These are phyloP conservation scores for Nothobranchius kuhntae DNA, from an alignment of 2,113 vertebrate species.

Conservation along the genomic window DNA sequence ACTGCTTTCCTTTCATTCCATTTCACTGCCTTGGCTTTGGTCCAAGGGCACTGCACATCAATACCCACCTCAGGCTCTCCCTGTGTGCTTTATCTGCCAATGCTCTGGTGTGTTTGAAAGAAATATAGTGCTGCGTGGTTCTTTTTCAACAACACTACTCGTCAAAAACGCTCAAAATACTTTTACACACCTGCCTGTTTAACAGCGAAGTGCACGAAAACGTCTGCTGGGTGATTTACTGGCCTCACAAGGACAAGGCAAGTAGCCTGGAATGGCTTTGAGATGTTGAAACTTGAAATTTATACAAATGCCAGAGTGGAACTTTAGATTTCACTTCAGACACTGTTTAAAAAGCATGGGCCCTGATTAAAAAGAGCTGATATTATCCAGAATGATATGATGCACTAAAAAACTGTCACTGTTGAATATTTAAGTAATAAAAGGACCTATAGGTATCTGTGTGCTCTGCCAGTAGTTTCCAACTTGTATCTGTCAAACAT, in stretches of 20 bases:
- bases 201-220: conserved; percentile 34
- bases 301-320: no score
- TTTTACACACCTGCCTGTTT: conserved; percentile 50
- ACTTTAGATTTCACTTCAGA: conserved; percentile 32
- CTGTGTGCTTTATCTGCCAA: conserved; percentile 64
- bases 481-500: no score
- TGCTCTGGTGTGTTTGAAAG: conserved; percentile 50
- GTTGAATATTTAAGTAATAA: no score
- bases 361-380: no score
- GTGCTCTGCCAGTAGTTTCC: no score
- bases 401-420: no score
- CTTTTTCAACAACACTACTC: conserved; percentile 60
- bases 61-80: conserved; percentile 47
- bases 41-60: conserved; percentile 71
- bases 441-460: no score
- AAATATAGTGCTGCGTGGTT: conserved; percentile 67
- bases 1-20: conserved; percentile 63
- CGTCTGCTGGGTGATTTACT: conserved; percentile 50
- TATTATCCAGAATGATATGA: no score
- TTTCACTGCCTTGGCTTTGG: conserved; percentile 55
- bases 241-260: conserved; percentile 54
- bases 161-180: conserved; percentile 70
- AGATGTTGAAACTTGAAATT: conserved; percentile 41
- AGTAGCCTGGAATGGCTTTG: conserved; percentile 39
- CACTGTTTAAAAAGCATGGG: conserved; percentile 12